Conservation (phyloP, 2,797 vertebrate genomes). For the Melanotaenia pygmaea region DNA sequence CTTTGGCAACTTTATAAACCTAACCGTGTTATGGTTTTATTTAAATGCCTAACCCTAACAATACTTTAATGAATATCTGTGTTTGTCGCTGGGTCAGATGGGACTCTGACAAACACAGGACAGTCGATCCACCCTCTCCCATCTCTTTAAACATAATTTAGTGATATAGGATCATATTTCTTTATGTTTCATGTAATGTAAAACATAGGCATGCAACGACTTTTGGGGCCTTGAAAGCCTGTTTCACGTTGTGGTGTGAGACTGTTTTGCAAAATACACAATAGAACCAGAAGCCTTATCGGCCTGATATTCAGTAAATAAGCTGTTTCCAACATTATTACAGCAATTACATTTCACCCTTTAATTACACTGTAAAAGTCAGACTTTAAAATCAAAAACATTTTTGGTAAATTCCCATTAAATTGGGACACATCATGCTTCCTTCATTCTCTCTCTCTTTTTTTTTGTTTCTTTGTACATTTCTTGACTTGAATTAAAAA, state of each 20-base stretch:
- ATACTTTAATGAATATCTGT: neutral
- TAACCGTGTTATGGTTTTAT: no score
- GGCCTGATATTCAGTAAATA: neutral
- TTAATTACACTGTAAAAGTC: neutral
- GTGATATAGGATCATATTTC: neutral
- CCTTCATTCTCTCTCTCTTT: no score
- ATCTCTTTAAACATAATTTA: neutral
- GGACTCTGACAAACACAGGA: neutral
- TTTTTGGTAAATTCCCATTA: neutral
- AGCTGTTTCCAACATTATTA: neutral
- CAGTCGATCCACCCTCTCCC: neutral
- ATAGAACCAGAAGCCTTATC: neutral
- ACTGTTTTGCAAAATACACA: neutral
- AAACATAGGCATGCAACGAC: neutral
- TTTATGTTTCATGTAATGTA: neutral
- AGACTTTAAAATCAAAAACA: neutral
- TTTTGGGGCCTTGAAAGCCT: neutral
- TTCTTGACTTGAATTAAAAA: constrained; percentile 14
- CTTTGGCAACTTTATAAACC: no score
- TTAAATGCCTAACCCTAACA: neutral
- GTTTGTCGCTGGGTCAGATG: neutral
- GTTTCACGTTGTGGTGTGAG: neutral
- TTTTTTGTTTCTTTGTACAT: neutral
- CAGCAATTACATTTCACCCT: neutral
- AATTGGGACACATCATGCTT: neutral